Evolutionary conservation across 2,888 invertebrate genomes (phyloP), one percentile per base, ranked within the genome.

Genomic region (Acrobasis repandana): DNA sequence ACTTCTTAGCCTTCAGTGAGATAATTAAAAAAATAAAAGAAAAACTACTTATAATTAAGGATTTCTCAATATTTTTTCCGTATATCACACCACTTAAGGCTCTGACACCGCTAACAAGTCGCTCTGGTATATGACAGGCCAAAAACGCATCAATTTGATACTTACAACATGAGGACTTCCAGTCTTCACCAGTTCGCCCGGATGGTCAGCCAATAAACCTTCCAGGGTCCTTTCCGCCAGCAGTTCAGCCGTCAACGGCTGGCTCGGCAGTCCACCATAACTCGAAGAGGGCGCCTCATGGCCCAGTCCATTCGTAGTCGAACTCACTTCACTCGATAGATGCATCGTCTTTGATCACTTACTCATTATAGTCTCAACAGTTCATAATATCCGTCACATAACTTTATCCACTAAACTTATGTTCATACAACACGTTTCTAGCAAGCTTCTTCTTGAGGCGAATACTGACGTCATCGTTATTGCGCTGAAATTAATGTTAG

Each of bases 151-250:
- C 6, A 4, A 28, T 28, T 28, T 28, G 8, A 28, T 64, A 88
- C 93, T 91, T 74, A 98, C 96, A 85, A 99, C 96, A 92, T 98
- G 96, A 1, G 98, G 98, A 80, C 96, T 95, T n/a, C 98, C 99
- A 69, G 99, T 99, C 81, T 98, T 94, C 64, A 98, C 96, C 69
- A 99, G 92, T 88, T 98, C 97, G 16, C 98, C 98, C 3, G 98
- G 97, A 90, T 98, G 98, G 79, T 98, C 98, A 60, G 97, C 96
- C 64, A 98, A 89, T 65, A 97, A 93, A 57, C 96, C 96, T 81
- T 97, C 97, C 66, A 97, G 89, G 2, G 97, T 97, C 67, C 97
- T 93, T 79, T 97, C 97, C 54, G 97, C 96, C 68, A 97, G 88
- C 56, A 96, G 93, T 82, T 97, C 97, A 8, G 97, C 96, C 28